Evolutionary conservation across 64 coral and sea anemone genomes (phyloP).

Genomic region (Stichodactyla mertensii): DNA sequence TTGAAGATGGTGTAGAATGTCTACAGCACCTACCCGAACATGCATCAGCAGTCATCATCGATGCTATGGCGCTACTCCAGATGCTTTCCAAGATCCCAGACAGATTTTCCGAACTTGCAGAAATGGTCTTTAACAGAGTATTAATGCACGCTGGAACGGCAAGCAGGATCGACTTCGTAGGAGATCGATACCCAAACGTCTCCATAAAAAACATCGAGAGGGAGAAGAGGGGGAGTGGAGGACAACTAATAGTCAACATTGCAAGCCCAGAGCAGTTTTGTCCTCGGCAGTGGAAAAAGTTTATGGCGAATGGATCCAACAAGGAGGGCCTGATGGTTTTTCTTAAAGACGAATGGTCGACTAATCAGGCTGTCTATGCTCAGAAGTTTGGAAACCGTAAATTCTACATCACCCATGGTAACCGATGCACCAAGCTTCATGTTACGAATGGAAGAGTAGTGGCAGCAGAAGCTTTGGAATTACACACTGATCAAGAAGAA

Average conservation of each 20-base stretch:
- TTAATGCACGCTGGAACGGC: conserved; percentile 43
- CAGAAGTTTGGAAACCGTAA: background rate
- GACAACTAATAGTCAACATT: conserved; percentile 29
- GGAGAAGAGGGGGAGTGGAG: conserved; percentile 48
- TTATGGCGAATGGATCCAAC: conserved; percentile 22
- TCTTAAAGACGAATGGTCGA: conserved; percentile 16
- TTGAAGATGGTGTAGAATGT: conserved; percentile 53
- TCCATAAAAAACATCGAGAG: conserved; percentile 68
- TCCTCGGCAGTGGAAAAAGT: conserved; percentile 50
- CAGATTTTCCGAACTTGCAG: conserved; percentile 47
- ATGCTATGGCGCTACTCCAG: conserved; percentile 57
- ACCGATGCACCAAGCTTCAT: conserved; percentile 15
- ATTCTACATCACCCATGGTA: conserved; percentile 18
- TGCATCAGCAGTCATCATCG: conserved; percentile 51
- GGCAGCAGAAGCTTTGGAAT: conserved; percentile 1
- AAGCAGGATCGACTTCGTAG: conserved; percentile 61
- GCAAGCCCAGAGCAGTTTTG: conserved; percentile 48
- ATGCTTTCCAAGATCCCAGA: conserved; percentile 38
- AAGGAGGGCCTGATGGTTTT: conserved; percentile 27
- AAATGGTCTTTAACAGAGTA: conserved; percentile 42
- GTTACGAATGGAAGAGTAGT: background rate
- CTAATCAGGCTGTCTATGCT: conserved; percentile 10
- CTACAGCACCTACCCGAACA: conserved; percentile 26
- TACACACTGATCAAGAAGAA: conserved; percentile 20
- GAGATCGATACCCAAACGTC: conserved; percentile 47